Evolutionary conservation across 1,140 invertebrate species (phyloP).

Genomic region (Drosophila novamexicana): DNA sequence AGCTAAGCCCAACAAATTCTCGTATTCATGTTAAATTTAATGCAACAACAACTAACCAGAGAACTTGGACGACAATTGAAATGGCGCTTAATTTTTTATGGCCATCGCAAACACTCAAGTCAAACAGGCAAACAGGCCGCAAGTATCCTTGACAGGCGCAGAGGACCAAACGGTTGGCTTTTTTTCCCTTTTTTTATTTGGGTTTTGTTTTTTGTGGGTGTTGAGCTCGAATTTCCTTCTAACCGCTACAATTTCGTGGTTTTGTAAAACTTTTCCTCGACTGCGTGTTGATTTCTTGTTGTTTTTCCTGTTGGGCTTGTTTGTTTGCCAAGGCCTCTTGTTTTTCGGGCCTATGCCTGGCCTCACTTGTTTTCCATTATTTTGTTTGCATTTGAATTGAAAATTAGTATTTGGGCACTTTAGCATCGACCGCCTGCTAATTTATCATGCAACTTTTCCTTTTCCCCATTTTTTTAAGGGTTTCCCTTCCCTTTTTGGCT

Average conservation of each 20-base stretch:
- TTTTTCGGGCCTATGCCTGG: conserved; percentile 45
- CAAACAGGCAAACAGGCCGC: conserved; percentile 61
- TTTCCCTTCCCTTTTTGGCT: conserved; percentile 31
- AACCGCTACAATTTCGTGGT: conserved; percentile 79
- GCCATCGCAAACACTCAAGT: conserved; percentile 76
- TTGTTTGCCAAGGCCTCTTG: conserved; percentile 46
- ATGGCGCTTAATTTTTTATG: conserved; percentile 81
- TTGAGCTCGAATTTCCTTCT: conserved; percentile 53
- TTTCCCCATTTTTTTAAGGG: conserved; percentile 17
- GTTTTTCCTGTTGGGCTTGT: conserved; percentile 12
- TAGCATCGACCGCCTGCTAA: conserved; percentile 61
- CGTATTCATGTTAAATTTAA: conserved; percentile 71
- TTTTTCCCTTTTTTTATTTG: conserved; percentile 19
- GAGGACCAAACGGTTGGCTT: conserved; percentile 20
- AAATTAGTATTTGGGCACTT: conserved; percentile 79
- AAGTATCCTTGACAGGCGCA: conserved; percentile 68
- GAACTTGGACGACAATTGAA: conserved; percentile 65
- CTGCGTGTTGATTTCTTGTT: conserved; percentile 40
- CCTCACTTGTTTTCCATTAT: conserved; percentile 76
- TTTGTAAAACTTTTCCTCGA: conserved; percentile 72
- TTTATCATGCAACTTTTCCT: conserved; percentile 70
- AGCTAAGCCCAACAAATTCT: conserved; percentile 59
- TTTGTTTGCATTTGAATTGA: conserved; percentile 83
- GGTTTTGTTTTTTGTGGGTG: conserved; percentile 22
- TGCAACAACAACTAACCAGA: conserved; percentile 55